Conservation (phyloP, 2,888 invertebrate genomes). For the Polydrusus tereticollis region DNA sequence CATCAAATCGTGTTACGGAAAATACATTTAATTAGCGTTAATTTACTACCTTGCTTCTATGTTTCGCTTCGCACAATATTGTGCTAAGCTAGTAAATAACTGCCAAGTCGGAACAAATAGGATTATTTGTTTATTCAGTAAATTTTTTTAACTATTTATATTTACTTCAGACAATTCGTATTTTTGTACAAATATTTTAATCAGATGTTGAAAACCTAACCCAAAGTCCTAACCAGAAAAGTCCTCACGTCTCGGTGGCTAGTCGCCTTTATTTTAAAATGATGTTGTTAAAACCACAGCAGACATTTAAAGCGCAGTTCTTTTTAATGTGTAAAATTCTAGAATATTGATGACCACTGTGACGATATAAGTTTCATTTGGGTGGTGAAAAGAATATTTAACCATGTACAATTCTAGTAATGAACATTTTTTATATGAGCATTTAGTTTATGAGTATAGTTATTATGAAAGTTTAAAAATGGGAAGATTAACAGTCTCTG, state of each 20-base stretch:
- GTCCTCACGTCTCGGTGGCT: not conserved
- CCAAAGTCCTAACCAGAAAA: not conserved
- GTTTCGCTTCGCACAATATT: no score
- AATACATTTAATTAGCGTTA: no score
- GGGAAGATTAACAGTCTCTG: no score
- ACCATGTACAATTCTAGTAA: not conserved
- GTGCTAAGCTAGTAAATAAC: no score
- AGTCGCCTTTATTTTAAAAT: not conserved
- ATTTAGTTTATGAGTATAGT: not conserved
- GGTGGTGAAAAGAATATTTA: not conserved
- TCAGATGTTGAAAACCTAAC: not conserved
- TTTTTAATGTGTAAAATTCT: slow-evolving; percentile 4
- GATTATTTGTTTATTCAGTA: no score
- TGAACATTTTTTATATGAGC: not conserved
- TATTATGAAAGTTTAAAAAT: not conserved
- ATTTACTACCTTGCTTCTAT: no score
- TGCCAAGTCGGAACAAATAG: no score
- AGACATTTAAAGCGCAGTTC: not conserved
- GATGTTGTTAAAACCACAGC: not conserved
- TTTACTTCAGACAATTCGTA: no score
- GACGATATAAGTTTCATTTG: not conserved
- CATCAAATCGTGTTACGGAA: no score
- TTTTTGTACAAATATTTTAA: not conserved
- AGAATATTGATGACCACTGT: not conserved
- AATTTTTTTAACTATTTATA: no score